Base-by-base conservation (phyloP, 1,140 invertebrate species). In the Caenorhabditis tropicalis region DNA sequence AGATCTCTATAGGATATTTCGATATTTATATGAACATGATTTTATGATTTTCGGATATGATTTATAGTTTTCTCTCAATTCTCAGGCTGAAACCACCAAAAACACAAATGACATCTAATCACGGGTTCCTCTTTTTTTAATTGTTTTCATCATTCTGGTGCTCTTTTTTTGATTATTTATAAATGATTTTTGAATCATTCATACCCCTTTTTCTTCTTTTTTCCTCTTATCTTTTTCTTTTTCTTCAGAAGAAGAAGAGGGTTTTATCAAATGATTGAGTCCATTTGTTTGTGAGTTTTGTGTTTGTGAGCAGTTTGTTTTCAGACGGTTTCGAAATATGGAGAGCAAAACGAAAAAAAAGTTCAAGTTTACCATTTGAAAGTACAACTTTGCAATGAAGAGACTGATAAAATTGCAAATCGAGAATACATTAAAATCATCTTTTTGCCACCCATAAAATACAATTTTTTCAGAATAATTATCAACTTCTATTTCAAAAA, bases 21-120 rank as follows among this genome's bases (percentile, higher is more conserved):
- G 65, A 43, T 43, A 43, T 43, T 19, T 74, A 24, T 74, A 74
- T 15, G 65, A 74, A 74, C 36, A 74, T 43, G 65, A 74, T 43
- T 74, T 21, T 43, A 74, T 74, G 12, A 16, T 74, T 10, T 74
- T 74, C 43, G 65, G 65, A 39, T 74, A 46, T n/a, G 21, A 39
- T 43, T 46, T 74, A 15, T 74, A 74, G n/a, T 10, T 15, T 19
- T 43, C 21, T 27, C 7, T 74, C 15, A 43, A 5, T 10, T 43
- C 65, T 43, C 33, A 39, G 7, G n/a, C n/a, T 33, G 0, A 43
- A 39, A 74, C 19, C 2, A 43, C 65, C 36, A 43, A 74, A 58
- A 74, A 31, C 65, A 39, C 31, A 4, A n/a, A n/a, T 74, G 65
- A 74, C 65, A 74, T 43, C 12, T 12, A 43, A 43, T 74, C 65